These are phyloP conservation scores for Drosophila pegasa DNA, from an alignment of 2,888 invertebrate genomes.

Conservation along the genomic window DNA sequence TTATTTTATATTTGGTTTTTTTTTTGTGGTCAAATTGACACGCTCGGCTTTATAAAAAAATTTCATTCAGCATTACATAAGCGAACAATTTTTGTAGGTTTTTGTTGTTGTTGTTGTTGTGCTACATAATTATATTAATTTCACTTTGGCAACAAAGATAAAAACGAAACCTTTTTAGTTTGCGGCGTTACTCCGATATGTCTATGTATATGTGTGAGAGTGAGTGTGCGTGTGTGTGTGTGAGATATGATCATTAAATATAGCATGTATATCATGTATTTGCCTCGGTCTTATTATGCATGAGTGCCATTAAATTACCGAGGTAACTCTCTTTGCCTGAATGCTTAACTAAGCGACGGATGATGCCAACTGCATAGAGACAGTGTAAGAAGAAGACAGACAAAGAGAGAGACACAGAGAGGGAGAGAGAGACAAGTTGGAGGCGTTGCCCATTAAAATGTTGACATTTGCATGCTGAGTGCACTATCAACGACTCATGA, in stretches of 20 bases:
- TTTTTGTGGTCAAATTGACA: conserved; percentile 37
- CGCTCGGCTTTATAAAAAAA: conserved; percentile 49
- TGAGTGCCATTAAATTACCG: conserved; percentile 67
- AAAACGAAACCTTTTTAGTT: conserved; percentile 42
- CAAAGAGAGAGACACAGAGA: not conserved
- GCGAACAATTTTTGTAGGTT: conserved; percentile 31
- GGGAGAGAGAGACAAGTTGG: not conserved
- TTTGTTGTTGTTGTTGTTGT: conserved; percentile 30
- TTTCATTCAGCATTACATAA: conserved; percentile 56
- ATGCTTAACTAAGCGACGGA: conserved; percentile 56
- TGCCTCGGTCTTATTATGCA: conserved; percentile 56
- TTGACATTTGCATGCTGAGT: conserved; percentile 81
- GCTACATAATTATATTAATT: conserved; percentile 60
- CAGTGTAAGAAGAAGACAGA: not conserved
- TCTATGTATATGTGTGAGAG: not conserved
- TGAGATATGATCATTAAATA: conserved; percentile 67
- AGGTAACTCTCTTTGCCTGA: conserved; percentile 55
- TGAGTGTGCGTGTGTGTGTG: conserved; percentile 5
- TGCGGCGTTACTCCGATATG: conserved; percentile 31
- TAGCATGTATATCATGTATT: conserved; percentile 65
- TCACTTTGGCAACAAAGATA: conserved; percentile 47
- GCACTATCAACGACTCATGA: conserved; percentile 71
- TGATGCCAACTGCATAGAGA: conserved; percentile 35
- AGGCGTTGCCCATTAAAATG: conserved; percentile 46
- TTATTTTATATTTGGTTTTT: conserved; percentile 8